Conservation (phyloP, 1,140 invertebrate species). For the roundworm (Caenorhabditis elegans) region DNA sequence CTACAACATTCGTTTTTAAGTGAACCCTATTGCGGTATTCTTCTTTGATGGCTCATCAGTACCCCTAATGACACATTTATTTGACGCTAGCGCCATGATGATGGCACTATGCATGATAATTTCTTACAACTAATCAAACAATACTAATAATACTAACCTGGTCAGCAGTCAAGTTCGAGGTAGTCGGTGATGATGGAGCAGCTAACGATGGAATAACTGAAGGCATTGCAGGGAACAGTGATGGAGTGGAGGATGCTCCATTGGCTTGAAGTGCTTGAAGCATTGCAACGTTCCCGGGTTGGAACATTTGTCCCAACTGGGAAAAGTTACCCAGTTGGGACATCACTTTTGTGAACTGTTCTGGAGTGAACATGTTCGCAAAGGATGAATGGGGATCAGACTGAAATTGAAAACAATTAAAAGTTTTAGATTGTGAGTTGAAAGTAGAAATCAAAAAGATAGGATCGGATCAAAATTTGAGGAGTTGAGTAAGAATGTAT, state of each 20-base stretch:
- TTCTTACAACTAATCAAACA: constrained; percentile 7
- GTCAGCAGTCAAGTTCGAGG: constrained; percentile 36
- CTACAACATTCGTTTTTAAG: not conserved
- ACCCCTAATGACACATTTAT: not conserved
- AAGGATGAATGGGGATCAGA: not conserved
- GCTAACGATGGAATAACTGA: not conserved
- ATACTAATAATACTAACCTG: constrained; percentile 20
- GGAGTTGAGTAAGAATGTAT: not conserved
- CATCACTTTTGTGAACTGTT: constrained; percentile 32
- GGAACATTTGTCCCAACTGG: constrained; percentile 19
- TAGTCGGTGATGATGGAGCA: constrained; percentile 34
- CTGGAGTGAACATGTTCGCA: constrained; percentile 37
- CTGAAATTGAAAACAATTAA: no score
- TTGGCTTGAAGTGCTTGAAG: constrained; percentile 14
- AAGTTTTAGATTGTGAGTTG: not conserved
- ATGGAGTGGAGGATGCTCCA: not conserved
- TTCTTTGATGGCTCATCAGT: constrained; percentile 7
- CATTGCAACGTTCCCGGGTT: constrained; percentile 2
- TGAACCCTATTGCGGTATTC: not conserved
- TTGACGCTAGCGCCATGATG: not conserved
- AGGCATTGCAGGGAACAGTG: constrained; percentile 26
- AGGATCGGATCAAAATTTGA: no score
- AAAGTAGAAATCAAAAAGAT: not conserved
- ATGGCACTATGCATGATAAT: not conserved
- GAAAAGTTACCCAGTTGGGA: constrained; percentile 5